A percentile compares a stretch with the other conserved stretches of the same genome.
Evolutionary conservation across 2,888 invertebrate species (phyloP).

Genomic region (Idaea dimidiata): DNA sequence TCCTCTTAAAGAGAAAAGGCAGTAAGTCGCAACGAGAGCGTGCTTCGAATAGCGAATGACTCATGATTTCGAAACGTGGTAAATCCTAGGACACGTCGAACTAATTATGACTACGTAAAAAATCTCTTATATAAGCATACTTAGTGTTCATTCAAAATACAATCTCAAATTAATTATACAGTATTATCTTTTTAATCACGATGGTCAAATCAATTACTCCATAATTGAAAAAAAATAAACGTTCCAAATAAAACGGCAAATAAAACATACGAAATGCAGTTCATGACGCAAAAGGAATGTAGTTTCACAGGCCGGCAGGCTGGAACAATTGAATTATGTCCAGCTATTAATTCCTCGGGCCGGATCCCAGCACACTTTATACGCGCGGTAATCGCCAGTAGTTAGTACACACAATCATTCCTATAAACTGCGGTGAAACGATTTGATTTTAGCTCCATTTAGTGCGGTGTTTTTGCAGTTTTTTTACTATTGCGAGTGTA

Average conservation of each 20-base stretch:
- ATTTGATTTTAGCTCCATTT: slow-evolving; percentile 34
- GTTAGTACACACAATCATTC: slow-evolving; percentile 36
- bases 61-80: too few relatives aligned
- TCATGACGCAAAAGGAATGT: slow-evolving; percentile 52
- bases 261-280: slow-evolving; percentile 34
- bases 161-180: too few relatives aligned
- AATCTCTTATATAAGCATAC: too few relatives aligned
- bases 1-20: too few relatives aligned
- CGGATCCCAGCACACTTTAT: slow-evolving; percentile 43
- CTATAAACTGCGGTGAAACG: slow-evolving; percentile 25
- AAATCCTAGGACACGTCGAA: too few relatives aligned
- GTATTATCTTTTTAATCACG: neutral
- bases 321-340: slow-evolving; percentile 71
- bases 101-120: too few relatives aligned
- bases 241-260: slow-evolving; percentile 21
- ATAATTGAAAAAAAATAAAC: neutral
- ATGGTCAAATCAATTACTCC: neutral
- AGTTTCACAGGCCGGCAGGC: slow-evolving; percentile 62
- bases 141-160: too few relatives aligned
- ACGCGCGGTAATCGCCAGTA: slow-evolving; percentile 44
- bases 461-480: neutral
- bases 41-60: too few relatives aligned
- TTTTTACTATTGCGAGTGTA: neutral
- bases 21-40: too few relatives aligned
- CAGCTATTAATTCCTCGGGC: slow-evolving; percentile 60